These are phyloP conservation scores for Acrobasis repandana DNA, from an alignment of 2,888 invertebrate species.

Conservation along the genomic window DNA sequence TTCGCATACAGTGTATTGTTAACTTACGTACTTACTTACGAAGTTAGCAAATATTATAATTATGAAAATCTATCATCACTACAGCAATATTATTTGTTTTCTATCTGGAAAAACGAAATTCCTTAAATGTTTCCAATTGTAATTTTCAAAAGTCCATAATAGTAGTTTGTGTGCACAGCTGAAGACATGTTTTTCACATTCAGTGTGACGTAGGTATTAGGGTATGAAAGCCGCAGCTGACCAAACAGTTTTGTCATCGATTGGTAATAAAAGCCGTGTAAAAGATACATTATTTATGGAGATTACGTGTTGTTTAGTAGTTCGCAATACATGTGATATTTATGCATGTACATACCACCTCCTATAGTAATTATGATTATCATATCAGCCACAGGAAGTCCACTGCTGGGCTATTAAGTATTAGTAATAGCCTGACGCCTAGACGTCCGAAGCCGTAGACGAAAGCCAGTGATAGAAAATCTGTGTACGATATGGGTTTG, in stretches of 20 bases:
- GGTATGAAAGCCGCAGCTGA: neutral
- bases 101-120: slow-evolving; percentile 10
- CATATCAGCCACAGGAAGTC: too few species aligned
- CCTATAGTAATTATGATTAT: too few species aligned
- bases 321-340: neutral
- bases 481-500: neutral
- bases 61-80: neutral
- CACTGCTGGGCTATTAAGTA: too few species aligned
- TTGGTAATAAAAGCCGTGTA: neutral
- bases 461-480: too few species aligned
- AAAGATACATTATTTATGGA: neutral
- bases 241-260: neutral
- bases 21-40: neutral
- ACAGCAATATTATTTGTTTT: neutral
- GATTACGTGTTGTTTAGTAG: neutral
- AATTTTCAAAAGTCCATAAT: neutral
- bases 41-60: neutral
- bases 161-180: slow-evolving; percentile 3
- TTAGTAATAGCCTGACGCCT: too few species aligned
- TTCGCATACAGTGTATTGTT: neutral
- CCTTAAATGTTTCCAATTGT: neutral
- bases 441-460: too few species aligned
- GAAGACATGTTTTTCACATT: slow-evolving; percentile 8
- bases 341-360: too few species aligned
- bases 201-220: neutral